phyloP scores from a whole-genome alignment of 2,113 vertebrate species.

The Tetrax tetrax region DNA sequence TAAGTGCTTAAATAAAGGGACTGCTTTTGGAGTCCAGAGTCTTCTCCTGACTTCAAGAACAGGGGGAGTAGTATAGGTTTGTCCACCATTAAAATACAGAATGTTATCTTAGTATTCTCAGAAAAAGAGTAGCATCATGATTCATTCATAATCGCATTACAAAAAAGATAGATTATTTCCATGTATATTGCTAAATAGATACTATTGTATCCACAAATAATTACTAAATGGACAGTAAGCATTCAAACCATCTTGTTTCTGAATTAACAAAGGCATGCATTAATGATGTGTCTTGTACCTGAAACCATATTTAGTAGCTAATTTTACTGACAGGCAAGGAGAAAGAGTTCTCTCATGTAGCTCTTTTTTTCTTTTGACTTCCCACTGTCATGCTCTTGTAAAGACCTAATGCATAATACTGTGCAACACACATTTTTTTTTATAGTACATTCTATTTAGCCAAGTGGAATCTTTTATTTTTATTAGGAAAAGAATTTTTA shows the following conservation, averaged over 20 bases:
- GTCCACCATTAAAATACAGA: neutral
- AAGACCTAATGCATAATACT: neutral
- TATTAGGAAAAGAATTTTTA: neutral
- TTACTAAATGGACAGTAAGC: neutral
- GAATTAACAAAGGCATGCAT: constrained; percentile 21
- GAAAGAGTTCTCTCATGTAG: neutral
- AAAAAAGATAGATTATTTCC: neutral
- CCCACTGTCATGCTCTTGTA: neutral
- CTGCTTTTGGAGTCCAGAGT: neutral
- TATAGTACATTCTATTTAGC: neutral
- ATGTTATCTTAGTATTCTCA: neutral
- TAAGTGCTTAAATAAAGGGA: neutral
- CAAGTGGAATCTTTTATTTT: neutral
- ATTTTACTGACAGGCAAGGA: constrained; percentile 30
- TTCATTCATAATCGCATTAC: neutral
- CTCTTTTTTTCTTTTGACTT: neutral
- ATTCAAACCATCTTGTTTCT: neutral
- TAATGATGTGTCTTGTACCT: constrained; percentile 15
- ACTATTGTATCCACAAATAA: neutral
- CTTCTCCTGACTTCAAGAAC: neutral
- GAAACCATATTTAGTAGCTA: constrained; percentile 38
- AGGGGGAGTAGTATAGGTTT: neutral
- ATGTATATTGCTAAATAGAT: neutral
- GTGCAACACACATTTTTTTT: neutral
- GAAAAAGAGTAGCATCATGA: neutral